phyloP scores from a whole-genome alignment of 2,888 invertebrate species.

The Holacanthella duospinosa region DNA sequence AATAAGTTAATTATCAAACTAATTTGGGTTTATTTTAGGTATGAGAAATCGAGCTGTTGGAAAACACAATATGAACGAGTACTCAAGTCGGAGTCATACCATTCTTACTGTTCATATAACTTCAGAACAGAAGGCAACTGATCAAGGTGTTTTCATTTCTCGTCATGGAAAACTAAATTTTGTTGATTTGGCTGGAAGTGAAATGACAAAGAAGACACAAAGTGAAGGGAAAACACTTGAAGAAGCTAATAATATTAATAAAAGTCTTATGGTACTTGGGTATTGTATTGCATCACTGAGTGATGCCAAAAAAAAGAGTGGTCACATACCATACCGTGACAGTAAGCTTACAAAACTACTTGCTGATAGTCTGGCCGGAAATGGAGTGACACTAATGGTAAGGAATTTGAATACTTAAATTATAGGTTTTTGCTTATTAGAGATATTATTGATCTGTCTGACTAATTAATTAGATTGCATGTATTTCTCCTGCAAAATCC shows the following conservation, averaged over 20 bases:
- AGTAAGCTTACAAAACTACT: slow-evolving; percentile 86
- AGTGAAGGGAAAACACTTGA: slow-evolving; percentile 78
- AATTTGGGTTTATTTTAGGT: slow-evolving; percentile 56
- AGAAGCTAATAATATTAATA: slow-evolving; percentile 93
- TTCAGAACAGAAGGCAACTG: slow-evolving; percentile 60
- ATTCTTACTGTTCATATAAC: slow-evolving; percentile 81
- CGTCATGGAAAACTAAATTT: slow-evolving; percentile 91
- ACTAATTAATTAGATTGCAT: slow-evolving; percentile 94
- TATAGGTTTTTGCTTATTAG: too few species aligned
- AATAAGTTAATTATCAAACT: too few species aligned
- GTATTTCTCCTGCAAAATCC: slow-evolving; percentile 77
- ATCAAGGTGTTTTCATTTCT: slow-evolving; percentile 72
- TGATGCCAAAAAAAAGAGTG: slow-evolving; percentile 62
- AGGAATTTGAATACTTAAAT: slow-evolving; percentile 29
- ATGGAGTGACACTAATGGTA: slow-evolving; percentile 89
- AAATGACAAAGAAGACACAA: slow-evolving; percentile 84
- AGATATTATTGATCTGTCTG: slow-evolving; percentile 27
- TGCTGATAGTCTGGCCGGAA: slow-evolving; percentile 86
- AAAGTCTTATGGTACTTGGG: slow-evolving; percentile 85
- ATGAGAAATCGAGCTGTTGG: slow-evolving; percentile 83
- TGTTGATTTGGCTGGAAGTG: slow-evolving; percentile 92
- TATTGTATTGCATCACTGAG: slow-evolving; percentile 89
- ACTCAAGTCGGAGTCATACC: slow-evolving; percentile 85
- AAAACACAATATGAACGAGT: slow-evolving; percentile 83
- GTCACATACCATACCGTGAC: slow-evolving; percentile 88